phyloP scores from a whole-genome alignment of 2,797 vertebrate species.

The Tapera naevia region DNA sequence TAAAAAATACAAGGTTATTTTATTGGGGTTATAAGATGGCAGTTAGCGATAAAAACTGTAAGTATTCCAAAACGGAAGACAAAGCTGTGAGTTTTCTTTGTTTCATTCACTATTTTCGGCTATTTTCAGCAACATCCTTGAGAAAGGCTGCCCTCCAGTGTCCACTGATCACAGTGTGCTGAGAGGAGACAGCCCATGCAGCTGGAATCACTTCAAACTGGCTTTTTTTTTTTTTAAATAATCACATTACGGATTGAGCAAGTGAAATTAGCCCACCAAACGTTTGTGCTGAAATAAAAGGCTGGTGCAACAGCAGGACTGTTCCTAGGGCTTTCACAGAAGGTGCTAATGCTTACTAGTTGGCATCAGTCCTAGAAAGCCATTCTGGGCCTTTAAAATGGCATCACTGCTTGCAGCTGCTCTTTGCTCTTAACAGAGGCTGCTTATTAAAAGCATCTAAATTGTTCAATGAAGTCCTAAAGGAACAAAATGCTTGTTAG shows the following conservation, averaged over 20 bases:
- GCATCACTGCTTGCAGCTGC: slow-evolving; percentile 62
- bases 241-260: slow-evolving; percentile 33
- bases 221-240: background rate
- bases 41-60: background rate
- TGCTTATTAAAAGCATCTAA: slow-evolving; percentile 72
- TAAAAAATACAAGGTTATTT: background rate
- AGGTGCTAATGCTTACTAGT: slow-evolving; percentile 51
- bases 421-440: slow-evolving; percentile 47
- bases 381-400: slow-evolving; percentile 64
- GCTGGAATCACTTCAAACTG: slow-evolving; percentile 5
- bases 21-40: background rate
- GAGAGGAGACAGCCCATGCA: background rate
- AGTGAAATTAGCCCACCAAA: slow-evolving; percentile 52
- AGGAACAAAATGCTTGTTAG: slow-evolving; percentile 51
- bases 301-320: slow-evolving; percentile 39
- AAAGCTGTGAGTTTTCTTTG: slow-evolving; percentile 67
- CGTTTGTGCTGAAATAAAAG: slow-evolving; percentile 59
- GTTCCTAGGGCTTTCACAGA: slow-evolving; percentile 49
- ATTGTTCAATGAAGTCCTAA: slow-evolving; percentile 56
- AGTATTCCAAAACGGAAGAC: slow-evolving; percentile 24
- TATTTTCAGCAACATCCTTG: background rate
- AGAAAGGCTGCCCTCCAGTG: slow-evolving; percentile 76
- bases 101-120: slow-evolving; percentile 33
- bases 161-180: background rate
- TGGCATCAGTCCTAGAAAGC: slow-evolving; percentile 70